A percentile compares a stretch with the other conserved stretches of the same genome.
Evolutionary conservation across 2,113 vertebrate species (phyloP).

Genomic region (Promerops cafer): DNA sequence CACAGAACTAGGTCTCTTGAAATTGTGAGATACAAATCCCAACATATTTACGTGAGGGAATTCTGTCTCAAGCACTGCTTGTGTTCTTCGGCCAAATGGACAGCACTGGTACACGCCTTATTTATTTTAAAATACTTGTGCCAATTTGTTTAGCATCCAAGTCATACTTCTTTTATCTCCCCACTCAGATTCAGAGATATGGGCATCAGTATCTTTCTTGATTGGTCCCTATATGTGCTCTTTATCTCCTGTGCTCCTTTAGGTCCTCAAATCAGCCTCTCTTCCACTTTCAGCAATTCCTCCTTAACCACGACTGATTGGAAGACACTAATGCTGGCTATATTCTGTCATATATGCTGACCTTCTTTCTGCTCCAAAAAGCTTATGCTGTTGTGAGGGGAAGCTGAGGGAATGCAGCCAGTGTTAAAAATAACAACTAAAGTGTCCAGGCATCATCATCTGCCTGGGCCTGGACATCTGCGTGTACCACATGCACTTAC

Average conservation of each 20-base stretch:
- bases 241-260: not conserved
- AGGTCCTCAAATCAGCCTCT: not conserved
- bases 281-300: not conserved
- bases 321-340: not conserved
- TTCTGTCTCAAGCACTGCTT: not conserved
- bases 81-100: not conserved
- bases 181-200: not conserved
- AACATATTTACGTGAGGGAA: not conserved
- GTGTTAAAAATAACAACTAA: not conserved
- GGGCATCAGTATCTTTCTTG: not conserved
- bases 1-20: not conserved
- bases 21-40: not conserved
- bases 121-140: not conserved
- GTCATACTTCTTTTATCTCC: not conserved
- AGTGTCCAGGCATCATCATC: not conserved
- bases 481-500: not conserved
- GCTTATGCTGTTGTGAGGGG: not conserved
- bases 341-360: not conserved
- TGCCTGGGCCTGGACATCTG: not conserved
- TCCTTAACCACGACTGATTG: not conserved
- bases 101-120: not conserved
- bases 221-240: not conserved
- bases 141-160: not conserved
- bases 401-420: not conserved
- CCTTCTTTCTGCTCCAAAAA: slow-evolving; percentile 40